Evolutionary conservation across 2,888 invertebrate species (phyloP).

Genomic region (Drosophila quinaria): DNA sequence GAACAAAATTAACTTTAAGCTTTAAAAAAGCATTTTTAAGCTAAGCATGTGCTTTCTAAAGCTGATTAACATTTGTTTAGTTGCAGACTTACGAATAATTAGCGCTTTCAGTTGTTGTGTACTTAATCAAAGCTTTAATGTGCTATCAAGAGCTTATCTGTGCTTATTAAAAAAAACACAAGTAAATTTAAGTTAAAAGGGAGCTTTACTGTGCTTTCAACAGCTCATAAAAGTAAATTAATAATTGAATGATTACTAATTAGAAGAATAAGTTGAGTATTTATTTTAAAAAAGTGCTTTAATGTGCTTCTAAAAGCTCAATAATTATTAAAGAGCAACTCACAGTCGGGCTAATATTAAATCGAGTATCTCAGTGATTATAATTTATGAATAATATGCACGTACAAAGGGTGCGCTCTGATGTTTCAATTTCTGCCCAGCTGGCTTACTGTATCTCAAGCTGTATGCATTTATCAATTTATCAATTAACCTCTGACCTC

Average conservation of each 20-base stretch:
- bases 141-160: neutral
- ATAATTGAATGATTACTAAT: no score
- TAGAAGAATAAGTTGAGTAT: neutral
- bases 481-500: conserved; percentile 77
- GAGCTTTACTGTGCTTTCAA: conserved; percentile 6
- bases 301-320: conserved; percentile 1
- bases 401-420: conserved; percentile 35
- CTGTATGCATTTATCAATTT: conserved; percentile 59
- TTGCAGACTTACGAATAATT: no score
- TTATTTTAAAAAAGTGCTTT: neutral
- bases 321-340: neutral
- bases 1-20: neutral
- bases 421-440: conserved; percentile 65
- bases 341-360: neutral
- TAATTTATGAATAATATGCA: conserved; percentile 16
- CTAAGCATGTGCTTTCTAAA: neutral
- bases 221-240: neutral
- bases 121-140: neutral
- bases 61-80: no score
- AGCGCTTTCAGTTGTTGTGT: neutral
- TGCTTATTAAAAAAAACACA: no score
- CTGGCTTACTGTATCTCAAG: conserved; percentile 21
- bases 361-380: conserved; percentile 13
- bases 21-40: neutral
- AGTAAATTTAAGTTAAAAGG: neutral